phyloP scores from a whole-genome alignment of 2,888 invertebrate species.

The Pristionchus arcanus region DNA sequence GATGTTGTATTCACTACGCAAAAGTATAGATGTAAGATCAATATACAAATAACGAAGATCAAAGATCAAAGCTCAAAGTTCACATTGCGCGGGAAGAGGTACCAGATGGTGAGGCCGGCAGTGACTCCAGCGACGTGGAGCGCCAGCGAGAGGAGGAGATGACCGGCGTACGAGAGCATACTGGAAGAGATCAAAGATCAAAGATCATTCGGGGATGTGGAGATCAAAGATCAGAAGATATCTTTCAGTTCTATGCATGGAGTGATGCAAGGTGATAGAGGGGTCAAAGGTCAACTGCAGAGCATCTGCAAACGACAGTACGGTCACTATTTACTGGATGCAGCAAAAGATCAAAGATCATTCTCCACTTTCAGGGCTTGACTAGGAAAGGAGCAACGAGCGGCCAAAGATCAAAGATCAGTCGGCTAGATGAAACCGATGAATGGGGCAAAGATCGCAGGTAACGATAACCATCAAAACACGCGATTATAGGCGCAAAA shows the following conservation, averaged over 20 bases:
- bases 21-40: neutral
- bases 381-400: too few species aligned
- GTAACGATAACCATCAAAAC: neutral
- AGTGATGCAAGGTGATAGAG: neutral
- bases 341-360: neutral
- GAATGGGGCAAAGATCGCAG: neutral
- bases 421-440: neutral
- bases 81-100: constrained; percentile 75
- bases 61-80: constrained; percentile 55
- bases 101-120: constrained; percentile 74
- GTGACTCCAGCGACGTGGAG: constrained; percentile 71
- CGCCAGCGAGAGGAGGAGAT: constrained; percentile 69
- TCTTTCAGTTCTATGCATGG: neutral
- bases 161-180: constrained; percentile 65
- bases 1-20: neutral
- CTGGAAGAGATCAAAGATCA: constrained; percentile 18
- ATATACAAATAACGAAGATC: neutral
- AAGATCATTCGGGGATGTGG: neutral
- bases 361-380: too few species aligned
- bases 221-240: neutral
- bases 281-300: neutral
- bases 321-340: too few species aligned
- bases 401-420: neutral
- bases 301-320: too few species aligned
- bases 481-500: neutral